A percentile compares a stretch with the other conserved stretches of the same genome.
These are phyloP conservation scores for Myopa tessellatipennis DNA, from an alignment of 2,888 invertebrate species.

Conservation along the genomic window DNA sequence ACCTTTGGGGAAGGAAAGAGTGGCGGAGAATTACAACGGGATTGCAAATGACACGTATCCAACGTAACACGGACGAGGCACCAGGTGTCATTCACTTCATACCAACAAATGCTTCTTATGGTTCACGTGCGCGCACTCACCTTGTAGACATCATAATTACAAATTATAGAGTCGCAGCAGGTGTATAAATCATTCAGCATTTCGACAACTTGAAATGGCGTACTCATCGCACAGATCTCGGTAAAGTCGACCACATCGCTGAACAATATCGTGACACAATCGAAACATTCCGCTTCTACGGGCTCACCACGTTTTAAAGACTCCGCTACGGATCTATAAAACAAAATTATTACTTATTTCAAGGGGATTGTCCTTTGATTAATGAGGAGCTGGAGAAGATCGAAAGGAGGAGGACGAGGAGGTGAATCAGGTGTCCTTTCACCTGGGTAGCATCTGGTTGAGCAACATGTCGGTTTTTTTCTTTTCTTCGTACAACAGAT, in stretches of 20 bases:
- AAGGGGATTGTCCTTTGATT: too few species aligned
- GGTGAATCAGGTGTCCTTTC: slow-evolving; percentile 49
- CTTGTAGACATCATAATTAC: slow-evolving; percentile 89
- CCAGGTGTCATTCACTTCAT: not conserved
- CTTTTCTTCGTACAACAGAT: slow-evolving; percentile 84
- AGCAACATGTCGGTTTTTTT: slow-evolving; percentile 85
- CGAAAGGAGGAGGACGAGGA: not conserved
- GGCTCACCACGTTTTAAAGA: slow-evolving; percentile 81
- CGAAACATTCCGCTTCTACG: slow-evolving; percentile 84
- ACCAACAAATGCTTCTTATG: not conserved
- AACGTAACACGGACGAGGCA: not conserved
- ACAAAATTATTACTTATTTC: too few species aligned
- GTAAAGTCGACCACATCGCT: slow-evolving; percentile 89
- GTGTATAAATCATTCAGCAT: slow-evolving; percentile 90
- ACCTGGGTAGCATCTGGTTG: slow-evolving; percentile 89
- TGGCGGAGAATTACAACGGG: not conserved
- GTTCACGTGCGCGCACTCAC: slow-evolving; percentile 60
- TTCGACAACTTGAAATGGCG: slow-evolving; percentile 86
- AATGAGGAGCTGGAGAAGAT: too few species aligned
- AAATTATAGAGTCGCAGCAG: slow-evolving; percentile 88
- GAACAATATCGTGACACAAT: slow-evolving; percentile 85
- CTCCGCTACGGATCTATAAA: slow-evolving; percentile 80
- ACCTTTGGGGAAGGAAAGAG: slow-evolving; percentile 67
- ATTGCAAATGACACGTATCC: not conserved
- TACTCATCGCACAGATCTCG: slow-evolving; percentile 80